Base-by-base conservation (phyloP, 2,888 invertebrate genomes). In the Epinotia nisella region DNA sequence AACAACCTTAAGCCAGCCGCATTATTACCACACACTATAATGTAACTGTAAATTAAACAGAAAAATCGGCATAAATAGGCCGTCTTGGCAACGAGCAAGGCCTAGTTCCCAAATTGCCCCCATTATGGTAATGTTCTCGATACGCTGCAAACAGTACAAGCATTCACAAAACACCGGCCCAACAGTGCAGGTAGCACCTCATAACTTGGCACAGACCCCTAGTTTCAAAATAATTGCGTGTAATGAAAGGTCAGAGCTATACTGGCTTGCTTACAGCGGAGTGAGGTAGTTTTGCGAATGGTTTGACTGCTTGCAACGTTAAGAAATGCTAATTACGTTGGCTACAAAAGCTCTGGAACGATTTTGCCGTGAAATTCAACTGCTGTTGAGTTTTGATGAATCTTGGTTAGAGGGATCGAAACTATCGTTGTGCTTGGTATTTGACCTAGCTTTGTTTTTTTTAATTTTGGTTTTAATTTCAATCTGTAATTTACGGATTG, bases 281-380 rank as follows among this genome's bases (percentile, higher is more conserved):
- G n/a, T 15, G 15, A 45, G 49, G 7, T 49, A 0, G n/a, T n/a
- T 5, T 5, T 49, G 49, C 3, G 49, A 49, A 49, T n/a, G 13
- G 13, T 5, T 15, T 7, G 15, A n/a, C 49, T 49, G 29, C 58
- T 29, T 29, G 29, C 29, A 29, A 58, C 29, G 58, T n/a, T 9
- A 58, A 58, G 58, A 58, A 58, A 58, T 58, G 58, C 58, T 58
- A 58, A 58, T 58, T 58, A 58, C 21, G 58, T 58, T 58, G 29
- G 56, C 58, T 58, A 29, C 58, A 58, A 29, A 21, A 21, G 58
- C 21, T 55, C 21, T 29, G 29, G 24, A 58, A 58, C 58, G 29
- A 29, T 58, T 29, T 15, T 29, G 58, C 15, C 9, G 15, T 24
- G n/a, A 24, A 58, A 21, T 56, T 19, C 58, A 9, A n/a, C 45